These are phyloP conservation scores for Carettochelys insculpta DNA, from an alignment of 2,113 vertebrate genomes.

Conservation along the genomic window DNA sequence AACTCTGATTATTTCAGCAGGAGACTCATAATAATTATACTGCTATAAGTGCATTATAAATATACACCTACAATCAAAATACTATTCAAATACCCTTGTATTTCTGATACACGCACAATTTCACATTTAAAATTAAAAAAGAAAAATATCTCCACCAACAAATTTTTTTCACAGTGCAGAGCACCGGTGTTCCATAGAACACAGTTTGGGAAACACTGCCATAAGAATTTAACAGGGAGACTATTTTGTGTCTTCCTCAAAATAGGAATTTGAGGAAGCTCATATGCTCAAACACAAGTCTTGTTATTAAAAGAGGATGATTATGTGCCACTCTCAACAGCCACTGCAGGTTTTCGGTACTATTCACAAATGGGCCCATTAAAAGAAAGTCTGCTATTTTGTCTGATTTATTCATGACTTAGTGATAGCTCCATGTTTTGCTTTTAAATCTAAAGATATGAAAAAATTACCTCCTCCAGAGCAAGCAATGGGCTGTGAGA, in stretches of 20 bases:
- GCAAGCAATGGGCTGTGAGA: neutral
- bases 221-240: neutral
- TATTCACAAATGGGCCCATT: neutral
- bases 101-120: too few species aligned
- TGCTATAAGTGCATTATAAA: too few species aligned
- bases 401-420: neutral
- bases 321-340: neutral
- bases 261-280: neutral
- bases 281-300: too few species aligned
- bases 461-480: neutral
- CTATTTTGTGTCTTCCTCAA: neutral
- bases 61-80: too few species aligned
- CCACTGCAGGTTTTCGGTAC: neutral
- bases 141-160: too few species aligned
- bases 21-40: too few species aligned
- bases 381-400: neutral
- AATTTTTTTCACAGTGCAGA: too few species aligned
- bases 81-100: too few species aligned
- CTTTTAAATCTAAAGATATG: neutral
- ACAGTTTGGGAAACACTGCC: too few species aligned
- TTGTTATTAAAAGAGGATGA: neutral
- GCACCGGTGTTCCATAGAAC: too few species aligned
- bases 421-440: neutral
- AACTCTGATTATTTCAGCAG: too few species aligned
- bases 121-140: too few species aligned